Evolutionary conservation across 2,797 vertebrate species (phyloP), one percentile per base, ranked within the genome.

Genomic region (Lutjanus campechanus): DNA sequence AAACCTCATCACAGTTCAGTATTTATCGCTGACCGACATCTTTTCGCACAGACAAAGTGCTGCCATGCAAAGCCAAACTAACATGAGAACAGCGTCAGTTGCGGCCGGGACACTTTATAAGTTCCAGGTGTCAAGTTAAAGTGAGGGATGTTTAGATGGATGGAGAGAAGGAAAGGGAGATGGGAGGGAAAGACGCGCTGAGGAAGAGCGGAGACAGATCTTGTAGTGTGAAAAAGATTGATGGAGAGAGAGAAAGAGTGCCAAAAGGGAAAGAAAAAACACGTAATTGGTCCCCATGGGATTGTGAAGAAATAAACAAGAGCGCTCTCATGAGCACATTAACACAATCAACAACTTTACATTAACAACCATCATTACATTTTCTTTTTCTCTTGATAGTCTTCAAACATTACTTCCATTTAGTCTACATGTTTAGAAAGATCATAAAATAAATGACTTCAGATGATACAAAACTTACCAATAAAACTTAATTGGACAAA

Each of bases 71-170:
- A 74, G 7, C 16, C 22, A 75, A 62, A 65, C 65, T 55, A 75
- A 58, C 1, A 58, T 1, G 12, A 65, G 58, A 55, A 6, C 17
- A 50, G 41, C 19, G 71, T 61, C 22, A 51, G 69, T 59, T 29
- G 10, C 0, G 16, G 13, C 16, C 4, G 6, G 20, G 55, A 78
- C 67, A 61, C 71, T 60, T 72, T 62, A 85, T 81, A 50, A 73
- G 66, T 55, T 82, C 73, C 84, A 73, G 54, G 70, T 85, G 79
- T 83, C 67, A 78, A 50, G 59, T 81, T 79, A 53, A 77, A 72
- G 25, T 25, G 17, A 9, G 22, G n/a, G 4, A 73, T 49, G 29
- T 71, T 73, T 44, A 59, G 56, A 69, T 16, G 8, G 41, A 71
- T 29, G 22, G 22, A 82, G 8, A 56, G 49, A n/a, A 63, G 44